Percentiles rank a stretch among this genome's conserved stretches.
phyloP scores from a whole-genome alignment of 2,797 vertebrate species.

The Poliocrania exsul region DNA sequence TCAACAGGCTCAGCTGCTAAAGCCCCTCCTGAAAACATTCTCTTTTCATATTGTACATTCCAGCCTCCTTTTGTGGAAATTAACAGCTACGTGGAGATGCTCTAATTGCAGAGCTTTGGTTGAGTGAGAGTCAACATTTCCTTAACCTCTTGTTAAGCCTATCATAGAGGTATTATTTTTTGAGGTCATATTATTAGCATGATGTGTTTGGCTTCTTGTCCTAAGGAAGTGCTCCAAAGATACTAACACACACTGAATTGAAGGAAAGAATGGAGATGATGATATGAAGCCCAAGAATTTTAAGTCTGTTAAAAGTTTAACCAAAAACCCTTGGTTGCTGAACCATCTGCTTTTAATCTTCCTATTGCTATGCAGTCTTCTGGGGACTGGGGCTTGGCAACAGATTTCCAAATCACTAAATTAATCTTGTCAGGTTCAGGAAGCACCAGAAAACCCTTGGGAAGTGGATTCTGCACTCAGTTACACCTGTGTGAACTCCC shows the following conservation, averaged over 20 bases:
- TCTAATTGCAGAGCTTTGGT: conserved; percentile 38
- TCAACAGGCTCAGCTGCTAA: background rate
- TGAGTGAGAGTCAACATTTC: conserved; percentile 53
- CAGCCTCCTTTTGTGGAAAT: conserved; percentile 40
- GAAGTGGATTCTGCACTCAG: conserved; percentile 1
- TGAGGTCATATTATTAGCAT: background rate
- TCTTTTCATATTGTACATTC: conserved; percentile 32
- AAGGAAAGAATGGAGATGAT: conserved; percentile 59
- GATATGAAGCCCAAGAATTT: conserved; percentile 71
- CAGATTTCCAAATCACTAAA: conserved; percentile 72
- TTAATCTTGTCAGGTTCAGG: conserved; percentile 80
- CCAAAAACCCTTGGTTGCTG: conserved; percentile 49
- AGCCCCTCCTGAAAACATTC: background rate
- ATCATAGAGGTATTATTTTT: conserved; percentile 33
- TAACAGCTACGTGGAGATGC: background rate
- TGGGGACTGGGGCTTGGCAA: conserved; percentile 58
- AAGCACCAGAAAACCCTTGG: conserved; percentile 55
- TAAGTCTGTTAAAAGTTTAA: conserved; percentile 53
- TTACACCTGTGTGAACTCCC: conserved; percentile 54
- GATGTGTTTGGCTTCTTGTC: conserved; percentile 48
- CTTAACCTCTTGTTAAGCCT: conserved; percentile 15
- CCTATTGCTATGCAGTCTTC: conserved; percentile 59
- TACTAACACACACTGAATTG: conserved; percentile 3
- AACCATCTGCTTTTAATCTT: conserved; percentile 80
- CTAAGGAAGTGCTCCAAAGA: conserved; percentile 2